Evolutionary conservation across 2,113 vertebrate genomes (phyloP).

Genomic region (Callocephalon fimbriatum): DNA sequence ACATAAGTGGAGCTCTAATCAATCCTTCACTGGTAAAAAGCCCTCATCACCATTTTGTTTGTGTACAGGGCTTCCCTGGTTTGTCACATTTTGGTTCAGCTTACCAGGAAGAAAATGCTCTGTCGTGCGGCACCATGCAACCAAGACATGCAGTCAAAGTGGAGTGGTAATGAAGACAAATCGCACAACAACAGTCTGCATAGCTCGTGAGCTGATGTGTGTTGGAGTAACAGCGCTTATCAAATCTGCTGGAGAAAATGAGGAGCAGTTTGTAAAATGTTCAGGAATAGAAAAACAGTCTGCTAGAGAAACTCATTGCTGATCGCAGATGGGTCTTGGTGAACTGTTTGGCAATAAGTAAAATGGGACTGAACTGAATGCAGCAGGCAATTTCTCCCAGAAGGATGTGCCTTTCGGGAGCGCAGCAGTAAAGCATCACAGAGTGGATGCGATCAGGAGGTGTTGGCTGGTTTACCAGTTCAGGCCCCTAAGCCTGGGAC

Average conservation of each 20-base stretch:
- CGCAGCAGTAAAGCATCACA: background rate
- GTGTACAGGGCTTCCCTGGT: background rate
- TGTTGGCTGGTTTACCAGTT: background rate
- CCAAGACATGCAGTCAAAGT: background rate
- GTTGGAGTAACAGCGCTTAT: background rate
- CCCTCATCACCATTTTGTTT: background rate
- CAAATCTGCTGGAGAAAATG: background rate
- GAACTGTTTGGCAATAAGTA: background rate
- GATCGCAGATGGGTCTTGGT: background rate
- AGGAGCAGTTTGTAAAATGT: background rate
- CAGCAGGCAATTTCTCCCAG: background rate
- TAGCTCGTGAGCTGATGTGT: background rate
- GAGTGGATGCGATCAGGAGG: background rate
- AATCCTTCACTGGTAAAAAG: background rate
- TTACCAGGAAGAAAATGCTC: background rate
- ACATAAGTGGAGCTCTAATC: background rate
- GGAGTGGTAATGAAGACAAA: background rate
- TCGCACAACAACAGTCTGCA: background rate
- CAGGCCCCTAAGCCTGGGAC: background rate
- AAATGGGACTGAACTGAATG: background rate
- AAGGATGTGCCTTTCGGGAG: background rate
- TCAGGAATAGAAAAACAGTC: background rate
- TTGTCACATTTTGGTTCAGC: background rate
- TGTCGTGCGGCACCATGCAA: fast-evolving
- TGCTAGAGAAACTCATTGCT: background rate